Evolutionary conservation across 2,888 invertebrate species (phyloP), one percentile per base, ranked within the genome.

Genomic region (Ctenicera cuprea): DNA sequence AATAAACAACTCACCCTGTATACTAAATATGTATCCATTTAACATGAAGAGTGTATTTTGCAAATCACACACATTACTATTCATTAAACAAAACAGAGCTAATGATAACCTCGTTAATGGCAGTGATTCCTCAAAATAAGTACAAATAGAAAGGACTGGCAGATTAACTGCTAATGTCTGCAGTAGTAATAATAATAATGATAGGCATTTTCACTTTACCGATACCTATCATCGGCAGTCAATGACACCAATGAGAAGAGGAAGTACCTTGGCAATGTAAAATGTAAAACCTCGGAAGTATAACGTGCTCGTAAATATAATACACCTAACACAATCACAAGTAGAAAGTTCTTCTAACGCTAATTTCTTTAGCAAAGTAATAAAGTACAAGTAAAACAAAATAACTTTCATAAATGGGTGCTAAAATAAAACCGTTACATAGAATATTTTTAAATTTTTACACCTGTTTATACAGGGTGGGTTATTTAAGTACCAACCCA

Each of bases 31-130:
- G n/a, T n/a, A n/a, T n/a, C n/a, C n/a, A n/a, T n/a, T n/a, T n/a
- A n/a, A n/a, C n/a, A n/a, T n/a, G n/a, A n/a, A n/a, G n/a, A n/a
- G n/a, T n/a, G n/a, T n/a, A n/a, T n/a, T n/a, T n/a, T n/a, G n/a
- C n/a, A n/a, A n/a, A n/a, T n/a, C n/a, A n/a, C n/a, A n/a, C n/a
- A n/a, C n/a, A n/a, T n/a, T n/a, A n/a, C n/a, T n/a, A n/a, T n/a
- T n/a, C n/a, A n/a, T n/a, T n/a, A 33, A 5, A 33, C 33, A n/a
- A 4, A 50, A 12, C 22, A 50, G 1, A 22, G 12, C 12, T 22
- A 48, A 48, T 48, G 54, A 30, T 54, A 54, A 54, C 54, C 30
- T 54, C 33, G 54, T 11, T 54, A 54, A 54, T 54, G 54, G 54
- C 54, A 54, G n/a, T 54, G 54, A 30, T 26, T 11, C 22, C 12